These are phyloP conservation scores for Oxygymnocypris stewartii DNA, from an alignment of 2,113 vertebrate genomes.

Conservation along the genomic window DNA sequence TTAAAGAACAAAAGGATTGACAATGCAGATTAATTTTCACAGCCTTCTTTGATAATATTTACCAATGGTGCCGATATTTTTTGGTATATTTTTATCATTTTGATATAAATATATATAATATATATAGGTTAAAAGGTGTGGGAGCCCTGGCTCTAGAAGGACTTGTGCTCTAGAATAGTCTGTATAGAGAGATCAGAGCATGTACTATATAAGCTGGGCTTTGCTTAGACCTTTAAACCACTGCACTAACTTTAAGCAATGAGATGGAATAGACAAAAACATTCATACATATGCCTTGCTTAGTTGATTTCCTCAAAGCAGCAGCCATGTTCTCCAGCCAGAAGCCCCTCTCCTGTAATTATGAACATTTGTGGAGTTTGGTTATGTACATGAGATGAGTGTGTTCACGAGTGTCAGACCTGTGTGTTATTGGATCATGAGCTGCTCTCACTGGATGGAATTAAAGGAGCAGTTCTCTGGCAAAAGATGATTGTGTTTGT, in stretches of 20 bases:
- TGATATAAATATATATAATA: too few species aligned
- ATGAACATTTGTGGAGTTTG: constrained; percentile 42
- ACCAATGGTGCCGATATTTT: too few species aligned
- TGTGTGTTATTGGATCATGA: constrained; percentile 42
- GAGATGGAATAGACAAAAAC: constrained; percentile 20
- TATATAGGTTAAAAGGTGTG: neutral
- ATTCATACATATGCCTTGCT: constrained; percentile 7
- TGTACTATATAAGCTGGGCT: constrained; percentile 26
- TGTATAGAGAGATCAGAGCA: neutral
- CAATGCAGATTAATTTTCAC: too few species aligned
- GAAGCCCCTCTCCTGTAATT: constrained; percentile 47
- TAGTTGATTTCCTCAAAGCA: constrained; percentile 31
- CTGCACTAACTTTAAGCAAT: constrained; percentile 43
- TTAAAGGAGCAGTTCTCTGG: constrained; percentile 44
- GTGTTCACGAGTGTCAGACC: constrained; percentile 50
- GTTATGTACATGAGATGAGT: constrained; percentile 41
- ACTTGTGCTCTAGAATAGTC: neutral
- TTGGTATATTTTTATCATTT: too few species aligned
- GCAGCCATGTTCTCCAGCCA: constrained; percentile 28
- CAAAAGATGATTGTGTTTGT: neutral
- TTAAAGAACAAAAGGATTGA: too few species aligned
- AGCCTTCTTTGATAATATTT: too few species aligned
- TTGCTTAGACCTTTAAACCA: constrained; percentile 51
- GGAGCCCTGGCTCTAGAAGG: constrained; percentile 8
- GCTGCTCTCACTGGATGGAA: constrained; percentile 34